Percentiles rank a stretch among this genome's conserved stretches.
These are phyloP conservation scores for Eubasilissa splendida DNA, from an alignment of 2,888 invertebrate genomes.

Conservation along the genomic window DNA sequence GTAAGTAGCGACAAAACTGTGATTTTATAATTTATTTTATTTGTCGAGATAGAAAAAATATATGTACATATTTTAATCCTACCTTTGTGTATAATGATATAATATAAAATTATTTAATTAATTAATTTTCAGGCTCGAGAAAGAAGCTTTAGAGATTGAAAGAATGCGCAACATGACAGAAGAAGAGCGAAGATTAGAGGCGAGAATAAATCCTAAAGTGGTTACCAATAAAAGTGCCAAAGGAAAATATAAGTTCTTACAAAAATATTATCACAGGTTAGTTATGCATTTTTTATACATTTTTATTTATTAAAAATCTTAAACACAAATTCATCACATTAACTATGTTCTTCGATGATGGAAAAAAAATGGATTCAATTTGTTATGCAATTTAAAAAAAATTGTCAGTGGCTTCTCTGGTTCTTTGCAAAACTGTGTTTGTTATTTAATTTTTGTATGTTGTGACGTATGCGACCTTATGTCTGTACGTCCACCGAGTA, in stretches of 20 bases:
- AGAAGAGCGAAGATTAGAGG: constrained; percentile 93
- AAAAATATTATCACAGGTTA: constrained; percentile 96
- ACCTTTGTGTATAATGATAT: neutral
- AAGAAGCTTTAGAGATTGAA: constrained; percentile 91
- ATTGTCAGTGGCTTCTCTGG: too few species aligned
- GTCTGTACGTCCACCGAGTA: too few species aligned
- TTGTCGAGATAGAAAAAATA: neutral
- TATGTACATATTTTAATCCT: neutral
- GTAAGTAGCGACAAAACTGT: constrained; percentile 72
- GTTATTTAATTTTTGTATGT: too few species aligned
- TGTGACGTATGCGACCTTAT: too few species aligned
- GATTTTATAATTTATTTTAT: too few species aligned
- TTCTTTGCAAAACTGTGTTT: too few species aligned
- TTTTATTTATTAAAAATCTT: too few species aligned
- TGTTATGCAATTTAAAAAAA: too few species aligned
- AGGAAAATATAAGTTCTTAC: constrained; percentile 99
- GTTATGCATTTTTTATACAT: neutral
- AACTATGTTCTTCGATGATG: neutral
- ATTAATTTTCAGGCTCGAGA: constrained; percentile 79
- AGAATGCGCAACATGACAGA: constrained; percentile 94
- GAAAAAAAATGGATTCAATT: too few species aligned
- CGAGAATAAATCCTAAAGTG: constrained; percentile 90
- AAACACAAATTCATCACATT: neutral
- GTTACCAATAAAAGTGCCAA: constrained; percentile 96
- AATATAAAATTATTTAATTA: constrained; percentile 1